Conservation (phyloP, 1,140 invertebrate genomes). For the Ridgeia piscesae region DNA sequence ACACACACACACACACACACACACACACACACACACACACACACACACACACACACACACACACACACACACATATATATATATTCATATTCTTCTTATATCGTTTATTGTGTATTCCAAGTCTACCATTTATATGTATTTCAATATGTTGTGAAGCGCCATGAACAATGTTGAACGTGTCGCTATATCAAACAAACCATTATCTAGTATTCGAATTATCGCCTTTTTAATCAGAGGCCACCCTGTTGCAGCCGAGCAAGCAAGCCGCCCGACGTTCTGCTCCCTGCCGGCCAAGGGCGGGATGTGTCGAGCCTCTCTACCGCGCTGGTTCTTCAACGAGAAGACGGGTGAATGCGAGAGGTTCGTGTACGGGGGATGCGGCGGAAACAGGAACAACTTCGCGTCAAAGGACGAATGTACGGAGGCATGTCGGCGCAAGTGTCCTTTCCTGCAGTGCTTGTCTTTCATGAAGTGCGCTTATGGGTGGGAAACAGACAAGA, state of each 20-base stretch:
- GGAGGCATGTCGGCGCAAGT: background rate
- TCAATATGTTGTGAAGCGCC: too few species aligned
- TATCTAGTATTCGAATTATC: too few species aligned
- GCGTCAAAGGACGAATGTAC: conserved; percentile 53
- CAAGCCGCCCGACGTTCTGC: background rate
- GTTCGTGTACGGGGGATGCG: conserved; percentile 65
- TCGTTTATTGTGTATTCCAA: too few species aligned
- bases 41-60: too few species aligned
- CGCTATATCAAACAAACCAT: too few species aligned
- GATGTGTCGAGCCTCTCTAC: conserved; percentile 38
- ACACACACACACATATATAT: too few species aligned
- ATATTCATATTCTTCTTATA: too few species aligned
- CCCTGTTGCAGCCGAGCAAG: background rate
- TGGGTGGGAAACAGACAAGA: background rate
- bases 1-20: too few species aligned
- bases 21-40: too few species aligned
- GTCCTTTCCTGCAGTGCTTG: background rate
- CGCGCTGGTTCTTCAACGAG: conserved; percentile 60
- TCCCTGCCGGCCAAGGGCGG: conserved; percentile 62
- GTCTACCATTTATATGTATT: too few species aligned
- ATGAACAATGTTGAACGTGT: too few species aligned
- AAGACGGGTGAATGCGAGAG: conserved; percentile 55
- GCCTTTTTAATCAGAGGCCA: background rate
- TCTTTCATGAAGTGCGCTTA: background rate
- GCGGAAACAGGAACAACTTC: conserved; percentile 66